Base-by-base conservation (phyloP, 1,140 invertebrate genomes). In the Lasioglossum albipes region DNA sequence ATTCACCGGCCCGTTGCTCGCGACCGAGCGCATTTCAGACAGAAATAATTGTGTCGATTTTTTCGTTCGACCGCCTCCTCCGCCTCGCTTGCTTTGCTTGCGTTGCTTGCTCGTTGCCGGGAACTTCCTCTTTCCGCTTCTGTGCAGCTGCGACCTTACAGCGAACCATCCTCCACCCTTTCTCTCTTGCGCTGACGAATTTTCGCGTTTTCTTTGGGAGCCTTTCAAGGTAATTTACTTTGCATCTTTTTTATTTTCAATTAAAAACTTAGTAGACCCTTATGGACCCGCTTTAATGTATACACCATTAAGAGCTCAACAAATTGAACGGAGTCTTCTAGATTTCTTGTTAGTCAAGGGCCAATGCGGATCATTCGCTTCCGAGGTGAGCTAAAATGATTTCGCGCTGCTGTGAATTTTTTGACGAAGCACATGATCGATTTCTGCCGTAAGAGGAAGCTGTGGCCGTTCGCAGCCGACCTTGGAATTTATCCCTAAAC, bases 401-500 rank as follows among this genome's bases (percentile, higher is more conserved):
- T 49, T 49, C 0, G 13, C 10, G 45, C 45, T 13, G 45, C 2
- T 12, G 13, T 49, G 45, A 49, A 13, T 49, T 49, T 49, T 13
- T 49, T 12, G 10, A 49, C 3, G 45, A 2, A 49, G 45, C n/a
- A n/a, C 6, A 7, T 4, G 20, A 20, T 20, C n/a, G 27, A 68
- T 68, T 18, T 41, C 18, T 20, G 16, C 22, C 22, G 31, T 36
- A 74, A 16, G 65, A n/a, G 78, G 31, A 54, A 59, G 57, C 52
- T 27, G 6, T 54, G 52, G 18, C 20, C 57, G 57, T 57, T 79
- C 84, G 85, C 59, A 81, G 80, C 81, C 79, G 90, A 88, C 91
- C 92, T 93, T 93, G 92, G 93, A 92, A 91, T 91, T 87, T 86
- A 90, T 91, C 91, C 89, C 89, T 84, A 85, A 91, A 92, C 88